Conservation (phyloP, 2,113 vertebrate species). For the Cepphus grylle region DNA sequence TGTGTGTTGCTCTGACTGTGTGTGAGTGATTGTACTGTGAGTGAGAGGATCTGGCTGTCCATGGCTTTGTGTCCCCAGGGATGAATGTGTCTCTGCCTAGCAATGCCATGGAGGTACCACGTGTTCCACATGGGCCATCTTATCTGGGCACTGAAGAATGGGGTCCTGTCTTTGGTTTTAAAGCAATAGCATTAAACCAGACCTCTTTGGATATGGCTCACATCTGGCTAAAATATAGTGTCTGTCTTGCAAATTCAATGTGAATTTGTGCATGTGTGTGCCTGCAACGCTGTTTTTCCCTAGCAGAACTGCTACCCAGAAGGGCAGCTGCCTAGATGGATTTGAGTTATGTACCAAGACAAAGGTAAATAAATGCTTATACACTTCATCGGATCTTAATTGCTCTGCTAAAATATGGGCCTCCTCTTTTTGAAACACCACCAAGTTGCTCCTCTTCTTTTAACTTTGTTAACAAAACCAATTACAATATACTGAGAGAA, state of each 20-base stretch:
- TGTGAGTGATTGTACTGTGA: neutral
- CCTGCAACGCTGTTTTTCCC: neutral
- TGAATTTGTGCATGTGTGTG: neutral
- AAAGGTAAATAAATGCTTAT: neutral
- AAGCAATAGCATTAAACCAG: neutral
- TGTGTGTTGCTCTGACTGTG: neutral
- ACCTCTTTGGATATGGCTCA: neutral
- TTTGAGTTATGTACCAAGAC: neutral
- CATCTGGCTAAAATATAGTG: neutral
- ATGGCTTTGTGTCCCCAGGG: neutral
- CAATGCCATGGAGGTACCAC: neutral
- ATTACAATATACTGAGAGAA: neutral
- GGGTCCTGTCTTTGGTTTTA: neutral
- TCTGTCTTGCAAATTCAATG: neutral
- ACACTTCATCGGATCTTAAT: neutral
- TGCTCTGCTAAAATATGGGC: neutral
- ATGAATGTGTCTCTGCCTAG: neutral
- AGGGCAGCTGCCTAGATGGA: neutral
- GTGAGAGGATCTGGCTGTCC: neutral
- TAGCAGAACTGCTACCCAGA: neutral
- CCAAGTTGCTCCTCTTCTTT: neutral
- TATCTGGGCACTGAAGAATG: neutral
- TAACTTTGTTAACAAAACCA: neutral
- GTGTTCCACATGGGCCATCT: accelerated
- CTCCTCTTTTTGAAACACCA: neutral